Percentiles rank a stretch among this genome's conserved stretches.
phyloP scores from a whole-genome alignment of 2,888 invertebrate genomes.

The Eupithecia centaureata region DNA sequence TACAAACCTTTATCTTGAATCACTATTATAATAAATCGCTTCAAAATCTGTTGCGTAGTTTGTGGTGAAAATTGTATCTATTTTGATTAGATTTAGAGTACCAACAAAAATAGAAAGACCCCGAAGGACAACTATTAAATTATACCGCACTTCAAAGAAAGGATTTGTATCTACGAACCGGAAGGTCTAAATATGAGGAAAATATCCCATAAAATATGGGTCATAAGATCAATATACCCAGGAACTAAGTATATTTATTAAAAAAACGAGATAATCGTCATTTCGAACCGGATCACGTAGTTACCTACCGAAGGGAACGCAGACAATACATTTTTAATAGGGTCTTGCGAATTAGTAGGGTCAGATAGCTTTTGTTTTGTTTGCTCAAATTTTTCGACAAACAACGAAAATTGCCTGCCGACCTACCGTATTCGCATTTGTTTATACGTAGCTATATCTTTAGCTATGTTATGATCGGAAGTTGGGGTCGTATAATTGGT shows the following conservation, averaged over 20 bases:
- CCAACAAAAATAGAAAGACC: neutral
- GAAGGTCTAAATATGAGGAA: conserved; percentile 11
- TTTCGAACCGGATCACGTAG: conserved; percentile 46
- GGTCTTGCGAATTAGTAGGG: conserved; percentile 42
- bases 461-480: conserved; percentile 1
- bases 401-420: conserved; percentile 7
- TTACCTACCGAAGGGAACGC: conserved; percentile 27
- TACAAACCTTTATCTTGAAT: no score
- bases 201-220: conserved; percentile 15
- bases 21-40: no score
- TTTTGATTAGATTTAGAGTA: neutral
- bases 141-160: conserved; percentile 21
- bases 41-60: no score
- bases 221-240: neutral
- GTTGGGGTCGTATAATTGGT: conserved; percentile 24
- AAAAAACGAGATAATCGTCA: conserved; percentile 29
- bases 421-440: conserved; percentile 4
- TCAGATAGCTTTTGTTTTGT: conserved; percentile 37
- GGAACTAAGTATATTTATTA: conserved; percentile 29
- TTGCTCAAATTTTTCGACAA: conserved; percentile 25
- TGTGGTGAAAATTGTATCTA: neutral
- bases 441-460: conserved; percentile 4
- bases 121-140: conserved; percentile 11
- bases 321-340: conserved; percentile 45
- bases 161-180: conserved; percentile 8